Percentiles rank a stretch among this genome's conserved stretches.
phyloP scores from a whole-genome alignment of 2,797 vertebrate species.

The Parambassis ranga region DNA sequence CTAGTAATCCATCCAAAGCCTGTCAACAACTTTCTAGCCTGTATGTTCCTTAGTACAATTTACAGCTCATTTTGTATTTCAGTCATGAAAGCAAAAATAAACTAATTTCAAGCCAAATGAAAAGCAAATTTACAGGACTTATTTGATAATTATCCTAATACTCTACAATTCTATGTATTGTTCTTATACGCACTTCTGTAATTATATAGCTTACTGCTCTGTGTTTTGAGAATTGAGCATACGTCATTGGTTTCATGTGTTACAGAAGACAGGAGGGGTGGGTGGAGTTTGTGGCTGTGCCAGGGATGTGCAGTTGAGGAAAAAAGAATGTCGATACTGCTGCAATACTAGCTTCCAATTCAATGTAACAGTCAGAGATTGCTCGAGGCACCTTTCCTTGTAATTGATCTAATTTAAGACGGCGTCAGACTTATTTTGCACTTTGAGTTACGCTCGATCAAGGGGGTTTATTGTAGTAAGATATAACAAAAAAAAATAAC shows the following conservation, averaged over 20 bases:
- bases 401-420: conserved; percentile 33
- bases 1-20: no score
- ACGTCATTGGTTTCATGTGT: conserved; percentile 21
- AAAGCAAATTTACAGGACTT: conserved; percentile 37
- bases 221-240: conserved; percentile 10
- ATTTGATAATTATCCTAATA: conserved; percentile 4
- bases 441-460: neutral
- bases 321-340: neutral
- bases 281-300: neutral
- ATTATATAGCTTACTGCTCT: conserved; percentile 8
- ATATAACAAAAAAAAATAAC: neutral
- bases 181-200: conserved; percentile 6
- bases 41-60: no score
- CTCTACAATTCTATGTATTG: neutral
- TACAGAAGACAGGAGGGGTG: neutral
- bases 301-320: conserved; percentile 1
- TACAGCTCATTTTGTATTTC: conserved; percentile 14
- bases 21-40: no score
- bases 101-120: conserved; percentile 10
- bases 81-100: conserved; percentile 3
- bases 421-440: neutral
- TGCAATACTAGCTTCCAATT: conserved; percentile 9
- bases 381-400: neutral
- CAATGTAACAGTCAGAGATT: conserved; percentile 13
- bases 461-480: conserved; percentile 14